Evolutionary conservation across 1,140 invertebrate genomes (phyloP).

Genomic region (Pentalonia nigronervosa): DNA sequence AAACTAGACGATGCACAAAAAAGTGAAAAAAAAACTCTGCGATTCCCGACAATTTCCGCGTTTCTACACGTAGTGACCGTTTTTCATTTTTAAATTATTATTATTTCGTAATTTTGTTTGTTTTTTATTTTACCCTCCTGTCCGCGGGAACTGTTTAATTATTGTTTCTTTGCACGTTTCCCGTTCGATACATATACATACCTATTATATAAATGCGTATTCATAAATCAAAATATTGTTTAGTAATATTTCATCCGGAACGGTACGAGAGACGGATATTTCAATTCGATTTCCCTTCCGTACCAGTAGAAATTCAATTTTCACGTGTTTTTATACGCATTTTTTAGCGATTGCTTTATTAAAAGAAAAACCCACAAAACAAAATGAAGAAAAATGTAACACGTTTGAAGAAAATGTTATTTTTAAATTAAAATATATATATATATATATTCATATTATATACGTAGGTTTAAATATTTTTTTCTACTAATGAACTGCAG

Average conservation of each 20-base stretch:
- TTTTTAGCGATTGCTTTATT: constrained; percentile 12
- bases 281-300: neutral
- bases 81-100: neutral
- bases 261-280: constrained; percentile 17
- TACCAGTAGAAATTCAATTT: constrained; percentile 14
- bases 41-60: neutral
- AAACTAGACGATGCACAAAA: neutral
- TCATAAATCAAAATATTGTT: constrained; percentile 47
- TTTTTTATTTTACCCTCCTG: neutral
- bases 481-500: neutral
- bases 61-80: neutral
- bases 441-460: neutral
- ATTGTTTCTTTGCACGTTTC: neutral
- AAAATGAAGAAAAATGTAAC: constrained; percentile 14
- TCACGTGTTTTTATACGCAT: neutral
- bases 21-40: neutral
- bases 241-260: constrained; percentile 6
- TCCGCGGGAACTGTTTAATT: neutral
- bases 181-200: neutral
- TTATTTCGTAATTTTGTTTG: neutral
- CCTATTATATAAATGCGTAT: constrained; percentile 16
- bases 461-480: neutral
- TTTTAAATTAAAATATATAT: neutral
- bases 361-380: neutral
- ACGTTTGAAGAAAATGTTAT: neutral